Evolutionary conservation across 2,113 vertebrate genomes (phyloP), one percentile per base, ranked within the genome.

Genomic region (Actenoides hombroni): DNA sequence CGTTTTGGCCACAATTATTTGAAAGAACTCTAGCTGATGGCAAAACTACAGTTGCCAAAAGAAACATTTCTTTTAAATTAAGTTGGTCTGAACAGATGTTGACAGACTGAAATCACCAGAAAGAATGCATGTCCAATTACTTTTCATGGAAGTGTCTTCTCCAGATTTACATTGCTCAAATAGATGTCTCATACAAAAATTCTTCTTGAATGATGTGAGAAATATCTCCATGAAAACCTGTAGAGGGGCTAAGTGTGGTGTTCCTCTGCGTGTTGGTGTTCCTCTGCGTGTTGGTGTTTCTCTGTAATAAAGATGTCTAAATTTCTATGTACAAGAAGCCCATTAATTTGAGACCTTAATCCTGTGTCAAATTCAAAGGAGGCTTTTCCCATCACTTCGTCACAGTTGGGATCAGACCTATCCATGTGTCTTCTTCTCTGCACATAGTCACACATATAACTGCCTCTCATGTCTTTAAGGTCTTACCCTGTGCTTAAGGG

Each of bases 11-110:
- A n/a, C 31, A 76, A 6, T 69, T 73, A 54, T 17, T 31, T 44
- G 31, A 69, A 84, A 63, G 17, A 57, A 68, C 18, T 88, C 13
- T 53, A 67, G 26, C 14, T 68, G 37, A 61, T 77, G 10, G 17
- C 28, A 89, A 79, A 81, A 76, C 54, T 37, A 4, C 17, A 39
- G 81, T 77, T 83, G 21, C 23, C 7, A 39, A 44, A 84, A 90
- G 31, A 67, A 86, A 46, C 42, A 96, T 98, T 98, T 92, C 98
- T 98, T 96, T 86, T 67, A 42, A 51, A 60, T 48, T 0, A 86
- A 98, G 84, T 98, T 97, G 81, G 19, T 98, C 96, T 79, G 77
- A 86, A 70, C 97, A 98, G 97, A 96, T 98, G 94, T 83, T 97
- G 93, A 98, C 98, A 94, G 98, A 95, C 82, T 98, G 98, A 54